Evolutionary conservation across 2,888 invertebrate species (phyloP), one percentile per base, ranked within the genome.

Genomic region (Xanthorhoe spadicearia): DNA sequence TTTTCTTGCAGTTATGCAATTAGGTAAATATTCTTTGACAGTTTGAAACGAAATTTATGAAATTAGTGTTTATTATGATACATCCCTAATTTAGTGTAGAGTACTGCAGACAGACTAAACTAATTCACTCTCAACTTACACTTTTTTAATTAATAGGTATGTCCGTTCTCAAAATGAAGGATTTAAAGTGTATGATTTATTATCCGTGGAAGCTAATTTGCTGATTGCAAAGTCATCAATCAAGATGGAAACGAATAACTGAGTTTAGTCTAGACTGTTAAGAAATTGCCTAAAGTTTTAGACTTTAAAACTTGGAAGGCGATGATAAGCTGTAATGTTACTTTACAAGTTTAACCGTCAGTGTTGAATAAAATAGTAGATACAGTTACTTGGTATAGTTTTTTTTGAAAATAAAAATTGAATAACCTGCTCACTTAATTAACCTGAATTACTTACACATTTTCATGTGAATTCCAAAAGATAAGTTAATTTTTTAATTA

Each of bases 201-300:
- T 61, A 65, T 48, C 48, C 23, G 6, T 10, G n/a, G 43, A 50
- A 18, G 18, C 43, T 43, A 17, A 53, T 53, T 61, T 15, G 23
- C 56, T 56, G 66, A 56, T 65, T 65, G 61, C 52, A 15, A 49
- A 62, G 59, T 57, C 54, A 66, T 66, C 62, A 62, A 63, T 66
- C 66, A 50, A 55, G 57, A 19, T 58, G 43, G 23, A 52, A 65
- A 38, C 15, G 43, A 49, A 58, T 56, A 56, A 52, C 53, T 15
- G 28, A 60, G 46, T 61, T 56, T 17, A 32, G 51, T 55, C 66
- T 58, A 61, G 61, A 66, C 58, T 15, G 48, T 49, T 28, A n/a
- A 48, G 38, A 50, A 43, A 60, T 60, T 60, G 52, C 60, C 15
- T 46, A 7, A 52, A 60, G 52, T 52, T 60, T 38, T 23, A 32